A percentile compares a stretch with the other conserved stretches of the same genome.
phyloP scores from a whole-genome alignment of 2,888 invertebrate genomes.

The Andrena hattorfiana region DNA sequence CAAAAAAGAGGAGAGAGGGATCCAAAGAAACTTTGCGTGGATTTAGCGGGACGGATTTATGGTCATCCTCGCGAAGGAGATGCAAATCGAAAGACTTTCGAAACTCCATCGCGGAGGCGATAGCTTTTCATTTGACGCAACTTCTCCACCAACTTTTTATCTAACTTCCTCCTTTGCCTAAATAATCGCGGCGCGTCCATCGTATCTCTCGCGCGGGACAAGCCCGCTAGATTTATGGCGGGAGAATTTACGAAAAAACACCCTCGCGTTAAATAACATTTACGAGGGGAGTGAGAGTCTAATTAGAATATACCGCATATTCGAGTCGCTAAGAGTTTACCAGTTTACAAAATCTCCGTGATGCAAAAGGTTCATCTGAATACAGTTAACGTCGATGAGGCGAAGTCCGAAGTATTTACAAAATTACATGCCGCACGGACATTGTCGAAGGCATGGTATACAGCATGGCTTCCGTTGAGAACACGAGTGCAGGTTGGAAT shows the following conservation, averaged over 20 bases:
- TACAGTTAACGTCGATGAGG: neutral
- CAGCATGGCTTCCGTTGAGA: neutral
- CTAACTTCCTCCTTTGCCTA: conserved; percentile 11
- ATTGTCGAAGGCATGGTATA: neutral
- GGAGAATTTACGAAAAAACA: neutral
- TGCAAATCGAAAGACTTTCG: conserved; percentile 73
- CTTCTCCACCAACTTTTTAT: conserved; percentile 45
- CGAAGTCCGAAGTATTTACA: neutral
- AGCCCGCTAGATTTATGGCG: neutral
- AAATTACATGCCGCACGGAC: neutral
- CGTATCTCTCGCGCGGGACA: neutral
- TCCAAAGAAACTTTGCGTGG: conserved; percentile 38
- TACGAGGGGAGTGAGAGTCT: neutral
- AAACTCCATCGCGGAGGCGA: conserved; percentile 38
- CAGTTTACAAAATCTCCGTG: neutral
- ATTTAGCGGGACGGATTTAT: conserved; percentile 78
- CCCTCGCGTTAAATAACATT: neutral
- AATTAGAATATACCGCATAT: neutral
- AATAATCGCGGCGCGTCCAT: conserved; percentile 6
- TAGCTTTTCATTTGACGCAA: conserved; percentile 50
- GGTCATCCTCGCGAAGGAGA: conserved; percentile 74
- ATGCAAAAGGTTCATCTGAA: neutral
- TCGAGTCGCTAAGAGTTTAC: too few species aligned
- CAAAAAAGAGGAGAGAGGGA: conserved; percentile 36
- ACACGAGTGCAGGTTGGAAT: conserved; percentile 14